These are phyloP conservation scores for Poeciliopsis infans DNA, from an alignment of 2,797 vertebrate genomes.

Conservation along the genomic window DNA sequence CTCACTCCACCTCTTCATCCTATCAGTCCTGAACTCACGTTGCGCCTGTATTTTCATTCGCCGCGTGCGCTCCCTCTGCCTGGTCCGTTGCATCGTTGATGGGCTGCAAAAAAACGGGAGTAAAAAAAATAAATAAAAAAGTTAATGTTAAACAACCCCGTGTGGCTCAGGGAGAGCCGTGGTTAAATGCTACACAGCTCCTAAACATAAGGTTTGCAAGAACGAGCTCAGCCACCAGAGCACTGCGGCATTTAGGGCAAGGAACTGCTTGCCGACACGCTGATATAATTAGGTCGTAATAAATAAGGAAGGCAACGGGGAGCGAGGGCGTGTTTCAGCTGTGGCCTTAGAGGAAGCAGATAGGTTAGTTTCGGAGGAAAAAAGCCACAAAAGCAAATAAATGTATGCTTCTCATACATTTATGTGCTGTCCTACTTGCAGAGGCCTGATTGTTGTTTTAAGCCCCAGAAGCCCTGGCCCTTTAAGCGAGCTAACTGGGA, in stretches of 20 bases:
- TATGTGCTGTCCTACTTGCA: constrained; percentile 73
- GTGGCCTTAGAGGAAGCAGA: constrained; percentile 67
- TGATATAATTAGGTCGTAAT: constrained; percentile 78
- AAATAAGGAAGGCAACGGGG: constrained; percentile 66
- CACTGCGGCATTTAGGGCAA: constrained; percentile 72
- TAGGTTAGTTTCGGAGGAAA: constrained; percentile 60
- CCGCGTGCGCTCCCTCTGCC: constrained; percentile 40
- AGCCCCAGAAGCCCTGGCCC: constrained; percentile 70
- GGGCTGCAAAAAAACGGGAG: constrained; percentile 21
- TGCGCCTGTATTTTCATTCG: constrained; percentile 61
- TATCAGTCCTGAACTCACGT: constrained; percentile 55
- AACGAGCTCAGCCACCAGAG: constrained; percentile 51
- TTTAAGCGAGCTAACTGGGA: constrained; percentile 72
- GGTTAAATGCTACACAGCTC: constrained; percentile 69
- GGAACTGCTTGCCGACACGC: constrained; percentile 62
- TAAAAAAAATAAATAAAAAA: not conserved
- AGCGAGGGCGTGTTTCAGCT: constrained; percentile 57
- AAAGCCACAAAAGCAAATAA: not conserved
- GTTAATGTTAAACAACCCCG: constrained; percentile 53
- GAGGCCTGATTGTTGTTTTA: constrained; percentile 54
- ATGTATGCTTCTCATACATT: constrained; percentile 23
- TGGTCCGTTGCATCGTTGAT: constrained; percentile 58
- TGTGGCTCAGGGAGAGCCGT: constrained; percentile 36
- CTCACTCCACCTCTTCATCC: constrained; percentile 43
- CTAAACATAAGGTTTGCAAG: constrained; percentile 59